phyloP scores from a whole-genome alignment of 2,888 invertebrate genomes.

The Macropis europaea region DNA sequence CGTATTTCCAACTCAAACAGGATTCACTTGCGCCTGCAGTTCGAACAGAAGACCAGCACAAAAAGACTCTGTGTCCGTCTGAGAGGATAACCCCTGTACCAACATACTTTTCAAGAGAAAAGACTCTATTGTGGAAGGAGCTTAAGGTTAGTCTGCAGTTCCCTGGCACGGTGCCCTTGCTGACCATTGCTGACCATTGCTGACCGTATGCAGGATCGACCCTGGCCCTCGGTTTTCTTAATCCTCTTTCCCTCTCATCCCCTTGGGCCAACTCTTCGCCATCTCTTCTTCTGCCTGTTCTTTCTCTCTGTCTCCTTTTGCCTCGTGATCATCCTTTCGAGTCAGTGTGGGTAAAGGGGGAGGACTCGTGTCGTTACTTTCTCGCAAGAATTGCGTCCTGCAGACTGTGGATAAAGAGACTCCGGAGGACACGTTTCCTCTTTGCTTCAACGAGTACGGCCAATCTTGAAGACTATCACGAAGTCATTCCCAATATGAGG shows the following conservation, averaged over 20 bases:
- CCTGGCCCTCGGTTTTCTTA: conserved; percentile 60
- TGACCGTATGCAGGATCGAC: conserved; percentile 67
- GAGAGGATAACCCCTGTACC: neutral
- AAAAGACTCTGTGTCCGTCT: neutral
- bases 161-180: conserved; percentile 66
- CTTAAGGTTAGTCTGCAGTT: conserved; percentile 58
- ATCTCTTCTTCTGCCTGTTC: conserved; percentile 9
- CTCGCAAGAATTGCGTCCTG: conserved; percentile 10
- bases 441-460: neutral
- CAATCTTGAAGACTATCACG: neutral
- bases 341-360: conserved; percentile 39
- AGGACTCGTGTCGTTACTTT: conserved; percentile 49
- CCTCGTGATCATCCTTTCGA: neutral
- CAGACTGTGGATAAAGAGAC: conserved; percentile 26
- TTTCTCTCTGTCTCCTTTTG: neutral
- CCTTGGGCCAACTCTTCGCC: neutral
- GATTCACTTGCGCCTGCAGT: too few relatives aligned
- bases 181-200: conserved; percentile 68
- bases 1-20: too few relatives aligned
- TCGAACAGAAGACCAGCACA: neutral
- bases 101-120: neutral
- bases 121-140: conserved; percentile 44
- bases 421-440: neutral
- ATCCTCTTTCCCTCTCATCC: conserved; percentile 44
- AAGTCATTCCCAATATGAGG: neutral